Percentiles rank a stretch among this genome's conserved stretches.
phyloP scores from a whole-genome alignment of 1,140 invertebrate species.

The Conopomorpha cramerella region DNA sequence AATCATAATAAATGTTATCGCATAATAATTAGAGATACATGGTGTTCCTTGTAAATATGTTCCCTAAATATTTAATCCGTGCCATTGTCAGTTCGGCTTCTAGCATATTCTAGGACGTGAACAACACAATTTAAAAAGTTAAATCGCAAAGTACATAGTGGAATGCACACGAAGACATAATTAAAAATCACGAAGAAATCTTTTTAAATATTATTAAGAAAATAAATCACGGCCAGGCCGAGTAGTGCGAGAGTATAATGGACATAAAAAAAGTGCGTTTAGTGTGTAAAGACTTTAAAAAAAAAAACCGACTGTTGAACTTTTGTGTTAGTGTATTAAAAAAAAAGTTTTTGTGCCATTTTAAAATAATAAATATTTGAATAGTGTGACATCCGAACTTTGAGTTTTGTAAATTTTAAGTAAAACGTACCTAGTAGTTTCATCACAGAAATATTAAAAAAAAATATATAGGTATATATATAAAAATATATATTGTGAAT shows the following conservation, averaged over 20 bases:
- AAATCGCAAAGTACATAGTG: slow-evolving; percentile 7
- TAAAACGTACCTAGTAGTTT: slow-evolving; percentile 43
- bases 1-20: too few species aligned
- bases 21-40: too few species aligned
- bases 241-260: slow-evolving; percentile 13
- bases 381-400: slow-evolving; percentile 57
- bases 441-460: slow-evolving; percentile 50
- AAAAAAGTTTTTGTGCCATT: slow-evolving; percentile 59
- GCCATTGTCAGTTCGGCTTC: slow-evolving; percentile 56
- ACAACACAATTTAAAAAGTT: slow-evolving; percentile 10
- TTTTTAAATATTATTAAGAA: not conserved
- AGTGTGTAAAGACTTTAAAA: slow-evolving; percentile 23
- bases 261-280: too few species aligned
- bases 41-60: slow-evolving; percentile 46
- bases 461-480: slow-evolving; percentile 49
- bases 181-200: not conserved
- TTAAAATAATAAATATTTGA: slow-evolving; percentile 54
- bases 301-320: slow-evolving; percentile 44
- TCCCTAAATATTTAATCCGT: slow-evolving; percentile 54
- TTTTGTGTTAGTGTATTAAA: slow-evolving; percentile 57
- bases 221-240: not conserved
- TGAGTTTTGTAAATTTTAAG: slow-evolving; percentile 54
- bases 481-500: slow-evolving; percentile 49
- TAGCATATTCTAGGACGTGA: slow-evolving; percentile 47
- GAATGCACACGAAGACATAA: slow-evolving; percentile 8